Conservation (phyloP, 2,888 invertebrate genomes). For the Cantharis nigra region DNA sequence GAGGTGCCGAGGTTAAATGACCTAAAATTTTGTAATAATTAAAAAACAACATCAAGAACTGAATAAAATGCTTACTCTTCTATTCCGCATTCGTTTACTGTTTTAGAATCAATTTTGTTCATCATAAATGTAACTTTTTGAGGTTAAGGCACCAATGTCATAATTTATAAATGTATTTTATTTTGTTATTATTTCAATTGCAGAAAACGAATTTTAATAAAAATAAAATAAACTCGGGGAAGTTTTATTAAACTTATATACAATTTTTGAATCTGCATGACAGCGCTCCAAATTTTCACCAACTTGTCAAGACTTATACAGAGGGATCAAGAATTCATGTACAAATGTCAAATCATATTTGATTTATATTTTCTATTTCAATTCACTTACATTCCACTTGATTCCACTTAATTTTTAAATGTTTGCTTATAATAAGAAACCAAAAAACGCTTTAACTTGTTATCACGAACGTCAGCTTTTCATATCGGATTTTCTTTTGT, state of each 20-base stretch:
- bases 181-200: neutral
- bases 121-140: neutral
- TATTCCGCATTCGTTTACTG: neutral
- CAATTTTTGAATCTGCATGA: neutral
- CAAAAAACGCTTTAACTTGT: neutral
- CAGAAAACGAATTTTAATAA: neutral
- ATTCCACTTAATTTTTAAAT: neutral
- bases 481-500: neutral
- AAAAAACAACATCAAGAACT: neutral
- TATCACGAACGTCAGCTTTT: neutral
- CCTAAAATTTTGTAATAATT: neutral
- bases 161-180: neutral
- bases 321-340: neutral
- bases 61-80: neutral
- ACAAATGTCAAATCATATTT: neutral
- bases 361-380: neutral
- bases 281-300: neutral
- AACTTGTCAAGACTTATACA: neutral
- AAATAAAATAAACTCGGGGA: neutral
- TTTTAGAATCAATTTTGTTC: neutral
- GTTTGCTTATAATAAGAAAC: neutral
- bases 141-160: neutral
- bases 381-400: neutral
- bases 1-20: conserved; percentile 49
- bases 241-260: neutral